Percentiles rank a stretch among this genome's conserved stretches.
These are phyloP conservation scores for Eristalis intricaria DNA, from an alignment of 2,888 invertebrate species.

Conservation along the genomic window DNA sequence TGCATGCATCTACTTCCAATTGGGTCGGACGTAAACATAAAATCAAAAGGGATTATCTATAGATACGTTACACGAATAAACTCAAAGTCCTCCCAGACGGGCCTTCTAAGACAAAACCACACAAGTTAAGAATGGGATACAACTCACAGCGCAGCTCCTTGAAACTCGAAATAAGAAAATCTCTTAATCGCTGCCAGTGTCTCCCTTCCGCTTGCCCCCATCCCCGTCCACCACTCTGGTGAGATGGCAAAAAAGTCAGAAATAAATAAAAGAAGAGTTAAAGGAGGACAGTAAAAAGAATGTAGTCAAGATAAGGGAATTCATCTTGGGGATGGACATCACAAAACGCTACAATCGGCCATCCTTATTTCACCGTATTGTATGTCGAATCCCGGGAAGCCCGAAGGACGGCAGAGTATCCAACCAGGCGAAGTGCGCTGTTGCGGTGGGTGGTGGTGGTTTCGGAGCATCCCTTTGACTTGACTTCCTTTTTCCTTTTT, in stretches of 20 bases:
- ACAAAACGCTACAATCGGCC: slow-evolving; percentile 59
- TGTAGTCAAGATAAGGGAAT: slow-evolving; percentile 66
- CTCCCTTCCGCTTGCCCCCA: not conserved
- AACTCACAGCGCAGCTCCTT: not conserved
- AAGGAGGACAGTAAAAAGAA: slow-evolving; percentile 62
- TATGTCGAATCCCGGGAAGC: slow-evolving; percentile 43
- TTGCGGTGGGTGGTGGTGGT: slow-evolving; percentile 25
- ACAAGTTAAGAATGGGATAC: not conserved
- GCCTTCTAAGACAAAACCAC: not conserved
- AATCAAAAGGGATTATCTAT: not conserved
- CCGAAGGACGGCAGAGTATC: slow-evolving; percentile 16
- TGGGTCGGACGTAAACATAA: not conserved
- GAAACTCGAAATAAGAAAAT: slow-evolving; percentile 2
- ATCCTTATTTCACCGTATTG: slow-evolving; percentile 59
- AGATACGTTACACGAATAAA: not conserved
- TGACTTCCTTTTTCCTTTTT: slow-evolving; percentile 37
- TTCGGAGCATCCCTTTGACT: slow-evolving; percentile 42
- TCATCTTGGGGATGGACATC: slow-evolving; percentile 69
- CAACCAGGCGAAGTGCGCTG: slow-evolving; percentile 26
- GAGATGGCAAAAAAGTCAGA: slow-evolving; percentile 14
- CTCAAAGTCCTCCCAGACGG: not conserved
- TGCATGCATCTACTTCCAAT: not conserved
- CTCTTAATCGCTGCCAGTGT: slow-evolving; percentile 13
- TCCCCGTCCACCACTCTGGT: not conserved
- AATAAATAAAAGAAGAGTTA: slow-evolving; percentile 67